phyloP scores from a whole-genome alignment of 2,888 invertebrate genomes.

The Salpingus planirostris region DNA sequence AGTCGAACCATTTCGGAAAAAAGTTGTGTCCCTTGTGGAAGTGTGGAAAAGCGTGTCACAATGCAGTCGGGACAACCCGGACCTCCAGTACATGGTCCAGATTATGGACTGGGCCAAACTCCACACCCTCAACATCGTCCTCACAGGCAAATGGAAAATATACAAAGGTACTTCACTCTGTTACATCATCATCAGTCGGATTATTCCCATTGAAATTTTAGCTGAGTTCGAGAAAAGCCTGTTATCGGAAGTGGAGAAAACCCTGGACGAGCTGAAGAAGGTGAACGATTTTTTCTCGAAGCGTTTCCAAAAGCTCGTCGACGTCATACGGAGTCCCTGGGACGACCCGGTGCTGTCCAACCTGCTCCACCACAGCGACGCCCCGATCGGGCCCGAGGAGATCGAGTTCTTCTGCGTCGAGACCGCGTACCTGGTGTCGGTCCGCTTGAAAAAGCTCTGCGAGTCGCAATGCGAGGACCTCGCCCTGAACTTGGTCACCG shows the following conservation, averaged over 20 bases:
- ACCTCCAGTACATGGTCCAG: constrained; percentile 32
- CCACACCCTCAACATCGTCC: constrained; percentile 37
- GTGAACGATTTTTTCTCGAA: constrained; percentile 32
- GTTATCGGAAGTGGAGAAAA: constrained; percentile 30
- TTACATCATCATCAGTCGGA: neutral
- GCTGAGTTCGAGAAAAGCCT: constrained; percentile 23
- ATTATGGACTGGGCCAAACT: constrained; percentile 39
- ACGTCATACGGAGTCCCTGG: constrained; percentile 39
- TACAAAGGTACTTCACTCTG: constrained; percentile 28
- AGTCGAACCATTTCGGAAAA: constrained; percentile 30
- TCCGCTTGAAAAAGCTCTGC: constrained; percentile 51
- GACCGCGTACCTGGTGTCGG: constrained; percentile 48
- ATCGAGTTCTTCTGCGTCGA: constrained; percentile 50
- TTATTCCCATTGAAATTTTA: no score
- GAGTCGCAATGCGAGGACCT: constrained; percentile 54
- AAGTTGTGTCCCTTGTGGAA: constrained; percentile 33
- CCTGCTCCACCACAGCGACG: constrained; percentile 31
- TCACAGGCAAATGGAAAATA: constrained; percentile 37
- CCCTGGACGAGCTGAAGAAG: constrained; percentile 30
- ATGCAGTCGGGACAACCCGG: constrained; percentile 28
- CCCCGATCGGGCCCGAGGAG: constrained; percentile 35
- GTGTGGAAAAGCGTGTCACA: constrained; percentile 33
- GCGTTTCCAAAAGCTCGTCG: constrained; percentile 35
- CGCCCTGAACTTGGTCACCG: constrained; percentile 50
- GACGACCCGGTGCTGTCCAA: constrained; percentile 31